These are phyloP conservation scores for Chaenocephalus aceratus DNA, from an alignment of 2,113 vertebrate genomes.

Conservation along the genomic window DNA sequence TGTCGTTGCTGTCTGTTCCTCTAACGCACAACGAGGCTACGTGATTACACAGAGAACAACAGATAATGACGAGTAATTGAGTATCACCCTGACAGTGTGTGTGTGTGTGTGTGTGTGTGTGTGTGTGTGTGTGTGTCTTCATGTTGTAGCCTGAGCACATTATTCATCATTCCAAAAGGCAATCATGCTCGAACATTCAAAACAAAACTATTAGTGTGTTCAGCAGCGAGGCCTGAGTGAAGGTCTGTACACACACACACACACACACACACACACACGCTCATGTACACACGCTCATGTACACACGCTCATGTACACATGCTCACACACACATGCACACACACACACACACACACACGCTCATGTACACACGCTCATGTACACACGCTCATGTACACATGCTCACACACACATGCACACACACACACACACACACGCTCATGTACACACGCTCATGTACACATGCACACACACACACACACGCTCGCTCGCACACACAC, in stretches of 20 bases:
- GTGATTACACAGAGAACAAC: conserved; percentile 14
- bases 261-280: neutral
- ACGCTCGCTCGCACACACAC: too few relatives aligned
- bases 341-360: neutral
- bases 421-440: too few relatives aligned
- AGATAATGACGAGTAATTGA: conserved; percentile 15
- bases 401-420: too few relatives aligned
- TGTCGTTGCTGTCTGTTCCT: neutral
- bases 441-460: too few relatives aligned
- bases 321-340: too few relatives aligned
- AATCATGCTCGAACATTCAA: conserved; percentile 45
- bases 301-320: too few relatives aligned
- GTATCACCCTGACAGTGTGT: conserved; percentile 12
- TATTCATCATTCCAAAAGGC: conserved; percentile 52
- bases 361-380: too few relatives aligned
- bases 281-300: too few relatives aligned
- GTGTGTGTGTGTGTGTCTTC: neutral
- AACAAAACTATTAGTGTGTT: conserved; percentile 26
- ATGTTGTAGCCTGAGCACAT: conserved; percentile 31
- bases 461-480: too few relatives aligned
- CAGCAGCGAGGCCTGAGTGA: neutral
- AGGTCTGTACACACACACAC: neutral
- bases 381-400: too few relatives aligned
- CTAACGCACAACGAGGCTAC: neutral
- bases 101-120: too few relatives aligned